phyloP scores from a whole-genome alignment of 2,888 invertebrate species.

The Dusona sp. region DNA sequence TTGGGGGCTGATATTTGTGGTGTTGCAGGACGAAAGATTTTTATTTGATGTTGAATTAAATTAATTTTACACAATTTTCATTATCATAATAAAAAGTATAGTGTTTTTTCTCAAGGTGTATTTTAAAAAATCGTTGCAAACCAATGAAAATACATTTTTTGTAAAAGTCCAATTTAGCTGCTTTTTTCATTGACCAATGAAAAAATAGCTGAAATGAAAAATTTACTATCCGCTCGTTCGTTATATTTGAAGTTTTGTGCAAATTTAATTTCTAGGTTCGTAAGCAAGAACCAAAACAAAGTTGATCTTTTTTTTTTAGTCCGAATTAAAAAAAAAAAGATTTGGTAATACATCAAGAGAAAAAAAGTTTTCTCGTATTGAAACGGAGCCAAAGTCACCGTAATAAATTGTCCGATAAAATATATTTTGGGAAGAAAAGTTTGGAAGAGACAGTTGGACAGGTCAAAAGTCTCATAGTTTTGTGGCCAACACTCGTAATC shows the following conservation, averaged over 20 bases:
- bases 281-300: background rate
- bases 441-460: background rate
- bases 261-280: background rate
- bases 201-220: background rate
- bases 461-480: slow-evolving; percentile 6
- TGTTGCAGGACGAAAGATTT: no score
- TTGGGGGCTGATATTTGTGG: no score
- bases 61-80: background rate
- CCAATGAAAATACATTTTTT: background rate
- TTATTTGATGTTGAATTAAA: no score
- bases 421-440: background rate
- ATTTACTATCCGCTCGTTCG: background rate
- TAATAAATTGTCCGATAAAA: background rate
- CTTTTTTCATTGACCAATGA: background rate
- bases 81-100: background rate
- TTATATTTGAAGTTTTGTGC: background rate
- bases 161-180: background rate
- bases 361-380: background rate
- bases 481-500: slow-evolving; percentile 12
- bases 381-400: background rate
- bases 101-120: no score
- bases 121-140: background rate
- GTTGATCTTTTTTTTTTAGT: background rate
- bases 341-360: background rate
- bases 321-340: background rate